These are phyloP conservation scores for Hydractinia symbiolongicarpus DNA, from an alignment of 30 jellyfish, hydroid and myxozoan genomes.

Conservation along the genomic window DNA sequence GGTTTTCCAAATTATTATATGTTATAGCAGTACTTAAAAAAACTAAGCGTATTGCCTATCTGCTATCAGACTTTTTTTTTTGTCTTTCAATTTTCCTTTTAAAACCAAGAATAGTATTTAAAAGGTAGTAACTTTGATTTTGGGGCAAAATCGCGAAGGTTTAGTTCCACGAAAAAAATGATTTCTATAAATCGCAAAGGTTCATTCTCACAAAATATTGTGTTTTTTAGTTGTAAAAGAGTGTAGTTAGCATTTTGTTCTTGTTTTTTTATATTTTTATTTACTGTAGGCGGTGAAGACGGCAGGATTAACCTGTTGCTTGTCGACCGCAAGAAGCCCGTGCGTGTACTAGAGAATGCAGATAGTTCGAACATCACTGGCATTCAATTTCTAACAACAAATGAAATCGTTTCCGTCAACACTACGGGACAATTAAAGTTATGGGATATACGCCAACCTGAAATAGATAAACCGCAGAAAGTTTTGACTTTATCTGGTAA, in stretches of 20 bases:
- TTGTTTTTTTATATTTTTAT: background rate
- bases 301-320: slow-evolving; percentile 57
- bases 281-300: slow-evolving; percentile 79
- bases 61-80: too few species aligned
- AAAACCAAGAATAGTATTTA: too few species aligned
- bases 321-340: slow-evolving; percentile 47
- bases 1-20: too few species aligned
- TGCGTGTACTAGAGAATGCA: slow-evolving; percentile 38
- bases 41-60: too few species aligned
- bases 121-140: too few species aligned
- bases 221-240: background rate
- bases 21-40: too few species aligned
- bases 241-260: background rate
- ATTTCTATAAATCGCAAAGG: too few species aligned
- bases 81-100: too few species aligned
- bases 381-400: slow-evolving; percentile 29
- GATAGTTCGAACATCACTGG: slow-evolving; percentile 73
- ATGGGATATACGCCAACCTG: slow-evolving; percentile 63
- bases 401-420: slow-evolving; percentile 56
- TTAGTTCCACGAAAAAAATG: too few species aligned
- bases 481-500: slow-evolving; percentile 62
- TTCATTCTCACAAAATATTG: background rate
- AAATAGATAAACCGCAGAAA: slow-evolving; percentile 47
- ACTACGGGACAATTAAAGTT: slow-evolving; percentile 74
- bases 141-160: too few species aligned